Base-by-base conservation (phyloP, 2,797 vertebrate species). In the Rachycentron canadum region DNA sequence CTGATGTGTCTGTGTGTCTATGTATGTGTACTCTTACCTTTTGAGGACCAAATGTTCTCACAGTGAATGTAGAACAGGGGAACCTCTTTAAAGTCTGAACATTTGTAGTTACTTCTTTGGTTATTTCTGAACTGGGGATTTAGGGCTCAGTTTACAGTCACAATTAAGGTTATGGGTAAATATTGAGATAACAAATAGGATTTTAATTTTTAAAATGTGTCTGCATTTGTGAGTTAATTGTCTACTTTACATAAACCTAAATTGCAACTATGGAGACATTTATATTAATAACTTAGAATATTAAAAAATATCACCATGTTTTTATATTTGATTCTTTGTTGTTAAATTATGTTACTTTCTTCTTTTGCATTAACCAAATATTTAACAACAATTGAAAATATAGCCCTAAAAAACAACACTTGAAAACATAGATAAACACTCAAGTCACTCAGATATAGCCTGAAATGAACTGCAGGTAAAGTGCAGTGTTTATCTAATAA, bases 381-480 rank as follows among this genome's bases (percentile, higher is more conserved):
- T 30, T 58, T 2, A 61, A 25, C 3, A 47, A n/a, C 52, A 59
- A 52, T 9, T 49, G 0, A 14, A 45, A 21, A 41, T 34, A 19
- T 55, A 45, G 12, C 52, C 17, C 11, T 1, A 19, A 43, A 23
- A 47, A 50, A 49, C 47, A 63, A 11, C 3, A 23, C 30, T 32
- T 17, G 2, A 0, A 52, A 49, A 55, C 23, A 26, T 19, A 6
- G 10, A 70, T 63, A 40, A 55, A 71, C 16, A 41, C 26, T 23
- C 34, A 3, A 28, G n/a, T 53, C 9, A 21, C 17, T 38, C 40
- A 36, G 36, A 26, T 38, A 56, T 23, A 69, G 23, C 41, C 52
- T 73, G 23, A 76, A 78, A 71, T 83, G 23, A 84, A 81, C 59
- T 84, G 70, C 30, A 69, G 61, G 55, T 28, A 9, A 74, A 78